phyloP scores from a whole-genome alignment of 1,140 invertebrate species.

The Aphaenogaster rudis region DNA sequence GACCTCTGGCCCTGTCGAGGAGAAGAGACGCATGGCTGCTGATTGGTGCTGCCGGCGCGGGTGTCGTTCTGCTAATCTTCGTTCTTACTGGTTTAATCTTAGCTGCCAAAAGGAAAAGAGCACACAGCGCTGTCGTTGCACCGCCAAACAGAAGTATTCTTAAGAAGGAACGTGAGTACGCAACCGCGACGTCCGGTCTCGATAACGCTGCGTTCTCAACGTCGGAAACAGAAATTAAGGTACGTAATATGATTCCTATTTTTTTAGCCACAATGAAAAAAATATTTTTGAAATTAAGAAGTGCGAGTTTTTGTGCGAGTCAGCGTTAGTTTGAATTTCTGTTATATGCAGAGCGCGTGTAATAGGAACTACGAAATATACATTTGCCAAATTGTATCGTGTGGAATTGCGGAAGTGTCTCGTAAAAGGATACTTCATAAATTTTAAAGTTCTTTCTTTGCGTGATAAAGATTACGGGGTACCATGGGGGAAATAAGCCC shows the following conservation, averaged over 20 bases:
- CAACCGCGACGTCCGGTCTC: constrained; percentile 70
- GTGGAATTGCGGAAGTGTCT: neutral
- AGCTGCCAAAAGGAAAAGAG: constrained; percentile 88
- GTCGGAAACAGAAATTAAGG: constrained; percentile 82
- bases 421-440: neutral
- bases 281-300: neutral
- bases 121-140: constrained; percentile 79
- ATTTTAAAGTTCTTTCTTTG: constrained; percentile 19
- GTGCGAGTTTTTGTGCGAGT: neutral
- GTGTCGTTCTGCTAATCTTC: constrained; percentile 89
- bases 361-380: neutral
- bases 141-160: constrained; percentile 79
- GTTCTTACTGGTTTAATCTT: constrained; percentile 89
- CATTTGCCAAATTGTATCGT: neutral
- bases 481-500: constrained; percentile 22
- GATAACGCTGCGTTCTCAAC: constrained; percentile 83
- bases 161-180: constrained; percentile 81
- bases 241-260: constrained; percentile 48
- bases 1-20: constrained; percentile 89
- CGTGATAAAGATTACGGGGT: constrained; percentile 35
- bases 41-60: constrained; percentile 88
- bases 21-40: constrained; percentile 89
- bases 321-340: neutral
- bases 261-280: neutral
- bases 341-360: neutral